These are phyloP conservation scores for Lumbricus terrestris DNA, from an alignment of 2,888 invertebrate genomes.

Conservation along the genomic window DNA sequence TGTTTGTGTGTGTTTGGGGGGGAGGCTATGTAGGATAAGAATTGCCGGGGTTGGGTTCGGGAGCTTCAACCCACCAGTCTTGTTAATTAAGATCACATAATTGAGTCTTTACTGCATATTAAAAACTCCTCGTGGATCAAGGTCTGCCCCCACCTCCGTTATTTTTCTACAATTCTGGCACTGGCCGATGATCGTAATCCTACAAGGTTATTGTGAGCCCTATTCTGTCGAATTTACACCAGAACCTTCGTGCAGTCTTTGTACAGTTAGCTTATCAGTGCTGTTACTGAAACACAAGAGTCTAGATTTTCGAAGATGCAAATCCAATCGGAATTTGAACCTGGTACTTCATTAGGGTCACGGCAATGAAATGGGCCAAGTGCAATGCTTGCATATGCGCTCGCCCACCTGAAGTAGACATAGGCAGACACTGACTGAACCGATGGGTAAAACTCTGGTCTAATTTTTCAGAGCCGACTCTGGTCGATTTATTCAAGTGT, in stretches of 20 bases:
- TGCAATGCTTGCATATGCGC: not conserved
- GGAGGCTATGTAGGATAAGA: too few relatives aligned
- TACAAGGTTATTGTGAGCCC: not conserved
- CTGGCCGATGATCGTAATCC: not conserved
- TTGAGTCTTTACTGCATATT: too few relatives aligned
- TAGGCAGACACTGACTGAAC: not conserved
- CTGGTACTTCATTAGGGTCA: not conserved
- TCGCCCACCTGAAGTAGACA: not conserved
- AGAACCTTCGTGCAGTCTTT: not conserved
- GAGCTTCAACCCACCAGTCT: too few relatives aligned
- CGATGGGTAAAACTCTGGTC: not conserved
- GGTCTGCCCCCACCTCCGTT: too few relatives aligned
- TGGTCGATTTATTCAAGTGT: not conserved
- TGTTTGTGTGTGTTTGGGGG: too few relatives aligned
- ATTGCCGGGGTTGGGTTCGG: too few relatives aligned
- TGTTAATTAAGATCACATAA: too few relatives aligned
- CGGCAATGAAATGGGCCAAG: not conserved
- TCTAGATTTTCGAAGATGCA: not conserved
- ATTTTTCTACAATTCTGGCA: too few relatives aligned
- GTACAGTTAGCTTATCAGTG: not conserved
- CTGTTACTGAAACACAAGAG: not conserved
- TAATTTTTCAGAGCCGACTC: not conserved
- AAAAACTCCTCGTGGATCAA: too few relatives aligned
- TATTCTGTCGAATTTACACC: not conserved
- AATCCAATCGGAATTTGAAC: not conserved